A percentile compares a stretch with the other conserved stretches of the same genome.
Conservation (phyloP, 2,113 vertebrate species). For the Thalassoma bifasciatum region DNA sequence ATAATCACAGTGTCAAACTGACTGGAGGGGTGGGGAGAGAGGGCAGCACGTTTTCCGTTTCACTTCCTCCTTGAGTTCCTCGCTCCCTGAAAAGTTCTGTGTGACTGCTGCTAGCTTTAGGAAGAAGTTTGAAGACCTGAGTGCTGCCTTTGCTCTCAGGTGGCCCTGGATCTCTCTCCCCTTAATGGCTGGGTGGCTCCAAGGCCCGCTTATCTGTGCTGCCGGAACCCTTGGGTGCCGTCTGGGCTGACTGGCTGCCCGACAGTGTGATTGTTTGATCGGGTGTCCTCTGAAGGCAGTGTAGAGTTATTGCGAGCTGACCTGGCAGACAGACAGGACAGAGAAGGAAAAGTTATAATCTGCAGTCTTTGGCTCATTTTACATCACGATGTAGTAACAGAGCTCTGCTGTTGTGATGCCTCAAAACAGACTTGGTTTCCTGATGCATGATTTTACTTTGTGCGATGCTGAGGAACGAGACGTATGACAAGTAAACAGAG, state of each 20-base stretch:
- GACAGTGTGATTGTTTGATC: conserved; percentile 91
- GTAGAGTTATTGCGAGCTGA: conserved; percentile 88
- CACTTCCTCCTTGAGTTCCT: conserved; percentile 51
- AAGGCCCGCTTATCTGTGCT: conserved; percentile 90
- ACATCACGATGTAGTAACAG: too few relatives aligned
- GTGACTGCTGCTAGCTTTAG: conserved; percentile 44
- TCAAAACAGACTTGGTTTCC: too few relatives aligned
- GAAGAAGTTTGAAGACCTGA: conserved; percentile 42
- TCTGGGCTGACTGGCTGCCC: conserved; percentile 93
- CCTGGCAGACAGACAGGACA: conserved; percentile 73
- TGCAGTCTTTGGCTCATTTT: too few relatives aligned
- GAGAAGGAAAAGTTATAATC: neutral
- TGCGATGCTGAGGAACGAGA: too few relatives aligned
- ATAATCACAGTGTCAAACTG: conserved; percentile 84
- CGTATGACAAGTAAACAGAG: too few relatives aligned
- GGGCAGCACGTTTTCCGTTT: conserved; percentile 37
- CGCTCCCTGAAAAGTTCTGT: conserved; percentile 32
- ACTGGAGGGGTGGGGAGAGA: conserved; percentile 41
- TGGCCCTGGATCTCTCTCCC: conserved; percentile 38
- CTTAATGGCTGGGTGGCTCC: conserved; percentile 49
- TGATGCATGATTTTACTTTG: too few relatives aligned
- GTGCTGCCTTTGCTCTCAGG: conserved; percentile 57
- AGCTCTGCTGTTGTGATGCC: too few relatives aligned
- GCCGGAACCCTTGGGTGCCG: conserved; percentile 94
- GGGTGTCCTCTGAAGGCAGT: conserved; percentile 86